Conservation (phyloP, 2,797 vertebrate species). For the Luscinia megarhynchos region DNA sequence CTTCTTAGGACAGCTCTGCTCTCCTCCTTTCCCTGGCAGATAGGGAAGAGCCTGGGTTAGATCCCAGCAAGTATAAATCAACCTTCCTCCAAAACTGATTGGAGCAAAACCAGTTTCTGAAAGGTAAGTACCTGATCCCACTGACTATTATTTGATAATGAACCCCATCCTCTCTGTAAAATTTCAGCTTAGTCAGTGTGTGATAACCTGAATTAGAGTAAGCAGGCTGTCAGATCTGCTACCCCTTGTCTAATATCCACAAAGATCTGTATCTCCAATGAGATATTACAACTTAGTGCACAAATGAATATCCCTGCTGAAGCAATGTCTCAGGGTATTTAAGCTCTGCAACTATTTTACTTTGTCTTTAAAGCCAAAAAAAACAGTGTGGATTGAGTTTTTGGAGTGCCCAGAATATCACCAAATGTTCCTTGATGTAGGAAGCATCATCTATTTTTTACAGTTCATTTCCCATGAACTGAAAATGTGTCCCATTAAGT, state of each 20-base stretch:
- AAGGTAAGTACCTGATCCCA: background rate
- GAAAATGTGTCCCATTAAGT: background rate
- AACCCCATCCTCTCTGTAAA: background rate
- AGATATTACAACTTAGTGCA: background rate
- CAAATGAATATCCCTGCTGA: background rate
- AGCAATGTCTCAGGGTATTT: background rate
- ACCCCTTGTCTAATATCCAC: background rate
- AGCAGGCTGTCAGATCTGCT: background rate
- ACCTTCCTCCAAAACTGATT: background rate
- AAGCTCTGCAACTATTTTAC: background rate
- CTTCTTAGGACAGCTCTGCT: background rate
- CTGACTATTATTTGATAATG: background rate
- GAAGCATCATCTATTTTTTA: constrained; percentile 25
- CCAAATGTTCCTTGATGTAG: constrained; percentile 1
- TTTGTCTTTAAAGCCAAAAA: background rate
- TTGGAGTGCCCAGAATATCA: background rate
- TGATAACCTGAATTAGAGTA: background rate
- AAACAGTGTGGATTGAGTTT: background rate
- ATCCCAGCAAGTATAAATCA: background rate
- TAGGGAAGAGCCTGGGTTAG: background rate
- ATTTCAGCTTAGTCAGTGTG: background rate
- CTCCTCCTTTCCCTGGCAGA: background rate
- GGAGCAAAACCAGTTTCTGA: background rate
- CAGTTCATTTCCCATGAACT: constrained; percentile 18
- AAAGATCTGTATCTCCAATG: background rate